A percentile compares a stretch with the other conserved stretches of the same genome.
phyloP scores from a whole-genome alignment of 2,888 invertebrate species.

The Monopis laevigella region DNA sequence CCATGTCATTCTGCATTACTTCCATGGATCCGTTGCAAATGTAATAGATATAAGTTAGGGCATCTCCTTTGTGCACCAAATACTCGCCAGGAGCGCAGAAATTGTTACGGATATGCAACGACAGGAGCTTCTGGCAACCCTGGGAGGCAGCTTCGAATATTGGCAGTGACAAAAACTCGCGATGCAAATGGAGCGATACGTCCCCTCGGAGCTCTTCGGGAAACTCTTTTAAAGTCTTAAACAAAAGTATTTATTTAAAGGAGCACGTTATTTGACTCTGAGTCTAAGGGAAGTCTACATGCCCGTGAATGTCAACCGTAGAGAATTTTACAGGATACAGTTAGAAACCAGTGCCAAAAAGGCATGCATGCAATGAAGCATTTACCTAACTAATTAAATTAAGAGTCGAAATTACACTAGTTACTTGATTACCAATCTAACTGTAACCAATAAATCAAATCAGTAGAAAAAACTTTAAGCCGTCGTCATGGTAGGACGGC shows the following conservation, averaged over 20 bases:
- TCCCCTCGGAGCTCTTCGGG: slow-evolving; percentile 96
- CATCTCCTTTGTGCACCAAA: slow-evolving; percentile 93
- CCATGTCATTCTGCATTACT: slow-evolving; percentile 95
- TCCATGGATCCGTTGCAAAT: slow-evolving; percentile 98
- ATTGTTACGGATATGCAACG: slow-evolving; percentile 91
- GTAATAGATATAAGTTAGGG: slow-evolving; percentile 92
- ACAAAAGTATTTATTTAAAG: not conserved
- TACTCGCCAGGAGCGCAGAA: slow-evolving; percentile 97
- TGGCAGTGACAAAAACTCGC: slow-evolving; percentile 92
- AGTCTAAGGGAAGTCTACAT: no score
- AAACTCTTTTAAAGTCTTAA: slow-evolving; percentile 91
- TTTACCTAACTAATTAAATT: no score
- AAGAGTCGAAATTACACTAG: no score
- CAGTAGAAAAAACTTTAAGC: no score
- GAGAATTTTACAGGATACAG: no score
- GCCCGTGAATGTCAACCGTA: no score
- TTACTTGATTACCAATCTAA: no score
- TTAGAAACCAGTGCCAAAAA: no score
- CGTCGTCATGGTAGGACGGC: no score
- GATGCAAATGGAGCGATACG: slow-evolving; percentile 94
- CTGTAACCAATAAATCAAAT: no score
- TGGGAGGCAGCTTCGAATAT: slow-evolving; percentile 96
- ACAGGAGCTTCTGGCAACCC: slow-evolving; percentile 92
- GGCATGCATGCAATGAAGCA: no score
- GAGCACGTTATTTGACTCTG: no score